A percentile compares a stretch with the other conserved stretches of the same genome.
phyloP scores from a whole-genome alignment of 2,888 invertebrate species.

The Ophonus ardosiacus region DNA sequence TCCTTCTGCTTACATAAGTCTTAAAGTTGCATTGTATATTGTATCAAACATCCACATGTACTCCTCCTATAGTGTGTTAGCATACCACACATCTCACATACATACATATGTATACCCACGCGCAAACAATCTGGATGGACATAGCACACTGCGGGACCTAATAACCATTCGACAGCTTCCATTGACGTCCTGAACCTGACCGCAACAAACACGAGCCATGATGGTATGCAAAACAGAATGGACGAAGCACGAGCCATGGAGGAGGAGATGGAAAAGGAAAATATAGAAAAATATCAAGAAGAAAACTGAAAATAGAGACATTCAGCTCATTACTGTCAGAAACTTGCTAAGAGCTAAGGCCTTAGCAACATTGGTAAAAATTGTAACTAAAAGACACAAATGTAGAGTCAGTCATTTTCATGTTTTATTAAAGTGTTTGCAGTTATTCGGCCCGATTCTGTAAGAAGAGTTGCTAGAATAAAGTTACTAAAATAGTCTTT shows the following conservation, averaged over 20 bases:
- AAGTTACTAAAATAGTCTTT: no score
- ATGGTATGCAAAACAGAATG: conserved; percentile 1
- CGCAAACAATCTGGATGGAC: neutral
- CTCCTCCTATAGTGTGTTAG: neutral
- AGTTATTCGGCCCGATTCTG: no score
- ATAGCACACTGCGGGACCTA: neutral
- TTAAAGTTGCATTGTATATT: neutral
- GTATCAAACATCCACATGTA: neutral
- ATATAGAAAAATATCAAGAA: no score
- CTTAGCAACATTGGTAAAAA: neutral
- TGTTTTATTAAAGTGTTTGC: no score
- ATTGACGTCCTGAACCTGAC: neutral
- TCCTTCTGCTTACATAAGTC: no score
- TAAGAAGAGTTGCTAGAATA: no score
- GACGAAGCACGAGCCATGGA: neutral
- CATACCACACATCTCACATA: neutral
- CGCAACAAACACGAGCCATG: neutral
- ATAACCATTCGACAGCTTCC: conserved; percentile 31
- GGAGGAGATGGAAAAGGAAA: no score
- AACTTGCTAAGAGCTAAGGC: neutral
- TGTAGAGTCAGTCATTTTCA: no score
- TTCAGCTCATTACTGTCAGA: neutral
- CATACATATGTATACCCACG: neutral
- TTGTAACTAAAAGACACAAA: no score
- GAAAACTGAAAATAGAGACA: neutral